Evolutionary conservation across 2,797 vertebrate species (phyloP).

Genomic region (Thamnophis elegans): DNA sequence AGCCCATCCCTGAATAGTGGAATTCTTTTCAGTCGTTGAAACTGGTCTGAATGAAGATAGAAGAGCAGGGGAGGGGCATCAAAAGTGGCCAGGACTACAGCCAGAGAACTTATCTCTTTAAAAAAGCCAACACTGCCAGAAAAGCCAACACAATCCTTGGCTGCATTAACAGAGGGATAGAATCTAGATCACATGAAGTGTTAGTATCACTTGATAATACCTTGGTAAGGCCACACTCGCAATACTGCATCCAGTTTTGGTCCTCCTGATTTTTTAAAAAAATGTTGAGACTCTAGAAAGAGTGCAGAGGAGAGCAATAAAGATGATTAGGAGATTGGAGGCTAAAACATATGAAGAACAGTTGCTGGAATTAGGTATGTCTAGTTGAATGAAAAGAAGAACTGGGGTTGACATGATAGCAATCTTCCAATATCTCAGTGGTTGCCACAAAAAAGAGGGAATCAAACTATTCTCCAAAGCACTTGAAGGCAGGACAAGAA

Average conservation of each 20-base stretch:
- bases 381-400: neutral
- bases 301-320: neutral
- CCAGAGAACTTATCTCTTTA: neutral
- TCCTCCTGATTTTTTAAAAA: neutral
- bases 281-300: neutral
- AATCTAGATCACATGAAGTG: neutral
- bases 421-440: neutral
- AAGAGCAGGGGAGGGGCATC: neutral
- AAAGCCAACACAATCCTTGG: neutral
- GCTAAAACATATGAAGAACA: neutral
- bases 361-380: neutral
- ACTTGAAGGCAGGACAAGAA: neutral
- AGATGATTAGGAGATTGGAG: fast-evolving
- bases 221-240: neutral
- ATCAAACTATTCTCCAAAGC: neutral
- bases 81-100: neutral
- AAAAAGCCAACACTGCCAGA: neutral
- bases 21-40: neutral
- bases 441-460: neutral
- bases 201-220: neutral
- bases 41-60: neutral
- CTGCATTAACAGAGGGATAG: neutral
- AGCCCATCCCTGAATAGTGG: too few relatives aligned
- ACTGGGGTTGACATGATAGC: neutral
- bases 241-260: neutral